Conservation (phyloP, 2,797 vertebrate species). For the Dallia pectoralis region DNA sequence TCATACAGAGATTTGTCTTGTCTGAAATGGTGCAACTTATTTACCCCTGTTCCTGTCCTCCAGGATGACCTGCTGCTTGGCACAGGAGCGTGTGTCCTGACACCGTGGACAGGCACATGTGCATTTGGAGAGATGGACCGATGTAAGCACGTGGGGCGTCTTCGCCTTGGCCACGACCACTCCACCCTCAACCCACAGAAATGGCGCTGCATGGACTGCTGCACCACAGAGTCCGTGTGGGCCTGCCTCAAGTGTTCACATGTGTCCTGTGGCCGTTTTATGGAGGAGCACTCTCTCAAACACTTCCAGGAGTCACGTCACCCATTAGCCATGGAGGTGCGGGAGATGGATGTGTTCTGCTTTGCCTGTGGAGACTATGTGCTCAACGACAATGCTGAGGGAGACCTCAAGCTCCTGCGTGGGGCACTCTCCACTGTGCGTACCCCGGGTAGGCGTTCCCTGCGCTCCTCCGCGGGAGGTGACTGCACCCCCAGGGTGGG, state of each 20-base stretch:
- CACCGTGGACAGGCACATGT: constrained; percentile 75
- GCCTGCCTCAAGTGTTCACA: constrained; percentile 98
- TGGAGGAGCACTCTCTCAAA: constrained; percentile 91
- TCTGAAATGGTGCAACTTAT: background rate
- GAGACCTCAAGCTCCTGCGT: constrained; percentile 93
- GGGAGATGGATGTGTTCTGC: constrained; percentile 94
- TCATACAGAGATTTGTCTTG: background rate
- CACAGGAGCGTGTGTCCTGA: constrained; percentile 72
- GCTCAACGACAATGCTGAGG: constrained; percentile 95
- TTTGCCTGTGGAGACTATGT: constrained; percentile 96
- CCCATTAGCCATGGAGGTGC: constrained; percentile 94
- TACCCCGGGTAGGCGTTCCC: constrained; percentile 80
- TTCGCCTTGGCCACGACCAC: constrained; percentile 95
- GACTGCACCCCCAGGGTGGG: constrained; percentile 69
- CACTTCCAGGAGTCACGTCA: constrained; percentile 91
- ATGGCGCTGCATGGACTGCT: constrained; percentile 92
- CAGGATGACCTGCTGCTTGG: constrained; percentile 68
- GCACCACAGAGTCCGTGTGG: constrained; percentile 94
- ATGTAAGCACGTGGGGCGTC: constrained; percentile 97
- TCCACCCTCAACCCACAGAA: constrained; percentile 98
- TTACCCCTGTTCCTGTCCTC: background rate
- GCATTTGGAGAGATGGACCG: constrained; percentile 92
- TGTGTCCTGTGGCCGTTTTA: constrained; percentile 93
- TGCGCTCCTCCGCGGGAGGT: constrained; percentile 81
- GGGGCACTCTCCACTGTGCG: constrained; percentile 88